Base-by-base conservation (phyloP, 2,113 vertebrate species). In the Lampris incognitus region DNA sequence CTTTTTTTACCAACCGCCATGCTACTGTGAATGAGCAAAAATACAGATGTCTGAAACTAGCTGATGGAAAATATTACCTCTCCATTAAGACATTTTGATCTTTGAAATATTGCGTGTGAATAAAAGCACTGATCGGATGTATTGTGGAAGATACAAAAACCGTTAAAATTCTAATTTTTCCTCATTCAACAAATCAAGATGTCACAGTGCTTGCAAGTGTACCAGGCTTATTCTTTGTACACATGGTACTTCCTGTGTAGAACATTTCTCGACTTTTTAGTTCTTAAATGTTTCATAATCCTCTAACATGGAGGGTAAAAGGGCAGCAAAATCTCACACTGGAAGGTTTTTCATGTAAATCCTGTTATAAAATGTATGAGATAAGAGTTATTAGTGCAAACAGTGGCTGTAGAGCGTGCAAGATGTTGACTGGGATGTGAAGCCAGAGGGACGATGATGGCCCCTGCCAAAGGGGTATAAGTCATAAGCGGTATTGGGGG, bases 371-470 rank as follows among this genome's bases (percentile, higher is more conserved):
- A 76, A 78, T 74, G 70, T 82, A 72, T 84, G 57, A 40, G 75
- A 83, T 75, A 67, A 42, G 57, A 66, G 66, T 77, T 56, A 24
- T 51, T 81, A 74, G 76, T 78, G 60, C 69, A 81, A 79, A 62
- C 48, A 36, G 62, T 70, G 72, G 58, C 62, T 81, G 72, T 61
- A 24, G 67, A 69, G 64, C 24, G 24, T 64, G 57, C 41, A 70
- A 80, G 72, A 42, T 80, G 76, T 86, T 67, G 83, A 81, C 77
- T 55, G 49, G 66, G 49, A 80, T 79, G 13, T 67, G 74, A 87
- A 75, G 72, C 68, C 65, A 58, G 75, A 73, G 82, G 82, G 82
- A 74, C 72, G 78, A 61, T 60, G 83, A 71, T 73, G 74, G 85
- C 76, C 60, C 50, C 76, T 71, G 81, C 76, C 82, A 80, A 24